A percentile compares a stretch with the other conserved stretches of the same genome.
Evolutionary conservation across 2,888 invertebrate species (phyloP).

Genomic region (Gastracanthus pulcherrimus): DNA sequence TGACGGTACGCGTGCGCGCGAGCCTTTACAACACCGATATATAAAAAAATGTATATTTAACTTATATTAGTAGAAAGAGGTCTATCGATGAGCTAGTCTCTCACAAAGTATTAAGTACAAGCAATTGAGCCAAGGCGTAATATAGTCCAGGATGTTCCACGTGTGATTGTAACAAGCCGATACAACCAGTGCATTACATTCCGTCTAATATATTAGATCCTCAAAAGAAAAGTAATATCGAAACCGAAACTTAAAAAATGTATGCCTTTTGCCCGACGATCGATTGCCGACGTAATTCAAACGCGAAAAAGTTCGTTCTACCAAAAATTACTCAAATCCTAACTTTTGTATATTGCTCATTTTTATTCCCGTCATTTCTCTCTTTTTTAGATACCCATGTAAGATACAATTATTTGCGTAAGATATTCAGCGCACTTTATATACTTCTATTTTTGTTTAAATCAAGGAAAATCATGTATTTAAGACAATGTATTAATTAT

Average conservation of each 20-base stretch:
- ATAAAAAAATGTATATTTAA: constrained; percentile 58
- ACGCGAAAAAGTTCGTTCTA: constrained; percentile 43
- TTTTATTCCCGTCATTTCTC: not conserved
- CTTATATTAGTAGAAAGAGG: constrained; percentile 58
- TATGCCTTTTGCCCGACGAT: constrained; percentile 36
- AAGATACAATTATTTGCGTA: constrained; percentile 9
- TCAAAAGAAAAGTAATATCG: constrained; percentile 9
- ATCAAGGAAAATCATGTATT: too few relatives aligned
- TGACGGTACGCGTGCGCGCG: not conserved
- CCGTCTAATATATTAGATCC: constrained; percentile 52
- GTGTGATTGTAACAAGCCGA: constrained; percentile 30
- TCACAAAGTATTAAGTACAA: constrained; percentile 73
- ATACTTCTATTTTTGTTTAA: constrained; percentile 19
- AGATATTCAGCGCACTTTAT: constrained; percentile 23
- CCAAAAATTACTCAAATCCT: not conserved
- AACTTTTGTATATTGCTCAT: not conserved
- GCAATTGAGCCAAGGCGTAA: constrained; percentile 63
- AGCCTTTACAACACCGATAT: not conserved
- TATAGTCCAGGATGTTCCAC: constrained; percentile 50
- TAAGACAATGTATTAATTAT: constrained; percentile 18
- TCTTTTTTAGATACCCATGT: constrained; percentile 1
- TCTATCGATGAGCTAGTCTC: constrained; percentile 70
- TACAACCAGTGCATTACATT: constrained; percentile 54
- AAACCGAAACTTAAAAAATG: constrained; percentile 33
- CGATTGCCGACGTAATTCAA: not conserved